A percentile compares a stretch with the other conserved stretches of the same genome.
phyloP scores from a whole-genome alignment of 2,888 invertebrate species.

The Periphyllus acericola region DNA sequence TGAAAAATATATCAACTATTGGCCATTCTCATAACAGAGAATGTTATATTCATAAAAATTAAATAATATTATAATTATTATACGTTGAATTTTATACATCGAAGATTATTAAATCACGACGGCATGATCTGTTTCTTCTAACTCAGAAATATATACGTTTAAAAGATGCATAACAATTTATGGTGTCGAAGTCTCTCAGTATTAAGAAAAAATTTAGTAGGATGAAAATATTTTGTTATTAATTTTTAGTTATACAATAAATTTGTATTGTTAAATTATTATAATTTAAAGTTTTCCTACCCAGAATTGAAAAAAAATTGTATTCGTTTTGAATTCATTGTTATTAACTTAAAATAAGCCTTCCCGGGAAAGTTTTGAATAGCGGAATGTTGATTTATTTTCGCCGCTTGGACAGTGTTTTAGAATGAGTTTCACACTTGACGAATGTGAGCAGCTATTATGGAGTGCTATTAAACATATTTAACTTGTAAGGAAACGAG shows the following conservation, averaged over 20 bases:
- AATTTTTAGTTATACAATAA: too few relatives aligned
- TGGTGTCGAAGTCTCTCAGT: background rate
- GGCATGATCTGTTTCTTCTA: background rate
- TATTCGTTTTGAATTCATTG: background rate
- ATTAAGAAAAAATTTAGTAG: background rate
- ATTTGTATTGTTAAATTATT: background rate
- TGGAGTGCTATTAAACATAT: conserved; percentile 16
- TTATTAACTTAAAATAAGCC: background rate
- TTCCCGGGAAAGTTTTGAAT: background rate
- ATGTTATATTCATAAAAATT: background rate
- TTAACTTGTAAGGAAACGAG: conserved; percentile 6
- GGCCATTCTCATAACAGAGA: background rate
- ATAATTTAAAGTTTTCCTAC: background rate
- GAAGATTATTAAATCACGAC: background rate
- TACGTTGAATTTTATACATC: background rate
- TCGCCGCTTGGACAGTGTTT: background rate
- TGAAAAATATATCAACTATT: background rate
- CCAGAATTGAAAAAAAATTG: background rate
- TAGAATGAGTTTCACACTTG: conserved; percentile 10
- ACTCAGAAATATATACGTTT: background rate
- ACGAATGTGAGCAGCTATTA: background rate
- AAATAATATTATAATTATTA: background rate
- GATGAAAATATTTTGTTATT: background rate
- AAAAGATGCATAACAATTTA: background rate
- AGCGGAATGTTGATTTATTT: conserved; percentile 9